phyloP scores from a whole-genome alignment of 1,140 invertebrate species.

The Drosophila orena region DNA sequence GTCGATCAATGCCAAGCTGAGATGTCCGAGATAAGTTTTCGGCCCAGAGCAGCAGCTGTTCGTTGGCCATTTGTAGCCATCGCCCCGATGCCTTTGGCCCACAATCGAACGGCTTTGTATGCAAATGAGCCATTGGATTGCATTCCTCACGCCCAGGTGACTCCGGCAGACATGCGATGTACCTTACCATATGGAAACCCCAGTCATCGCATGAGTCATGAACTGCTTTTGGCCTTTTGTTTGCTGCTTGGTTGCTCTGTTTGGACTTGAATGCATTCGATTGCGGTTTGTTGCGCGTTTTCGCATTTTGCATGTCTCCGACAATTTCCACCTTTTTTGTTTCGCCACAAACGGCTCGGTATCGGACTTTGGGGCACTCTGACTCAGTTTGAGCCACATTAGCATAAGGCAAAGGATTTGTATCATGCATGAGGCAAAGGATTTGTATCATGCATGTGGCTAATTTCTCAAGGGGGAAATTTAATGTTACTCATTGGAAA shows the following conservation, averaged over 20 bases:
- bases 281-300: slow-evolving; percentile 53
- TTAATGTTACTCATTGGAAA: neutral
- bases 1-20: slow-evolving; percentile 46
- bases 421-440: slow-evolving; percentile 62
- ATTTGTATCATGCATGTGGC: slow-evolving; percentile 53
- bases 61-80: slow-evolving; percentile 46
- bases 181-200: neutral
- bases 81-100: slow-evolving; percentile 33
- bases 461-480: slow-evolving; percentile 22
- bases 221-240: slow-evolving; percentile 36
- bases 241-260: slow-evolving; percentile 36
- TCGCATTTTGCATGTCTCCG: slow-evolving; percentile 29
- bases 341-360: slow-evolving; percentile 16
- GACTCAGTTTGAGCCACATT: slow-evolving; percentile 62
- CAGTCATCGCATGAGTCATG: slow-evolving; percentile 31
- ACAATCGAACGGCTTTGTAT: slow-evolving; percentile 75
- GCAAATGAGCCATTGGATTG: slow-evolving; percentile 67
- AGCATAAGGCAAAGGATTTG: slow-evolving; percentile 61
- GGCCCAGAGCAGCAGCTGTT: slow-evolving; percentile 13
- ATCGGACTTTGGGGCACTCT: slow-evolving; percentile 25
- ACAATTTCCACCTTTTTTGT: slow-evolving; percentile 36
- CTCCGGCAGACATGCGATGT: slow-evolving; percentile 17
- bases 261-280: slow-evolving; percentile 52
- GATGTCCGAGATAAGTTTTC: slow-evolving; percentile 27
- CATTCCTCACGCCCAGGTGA: slow-evolving; percentile 53